Base-by-base conservation (phyloP, 2,888 invertebrate genomes). In the Allygus modestus region DNA sequence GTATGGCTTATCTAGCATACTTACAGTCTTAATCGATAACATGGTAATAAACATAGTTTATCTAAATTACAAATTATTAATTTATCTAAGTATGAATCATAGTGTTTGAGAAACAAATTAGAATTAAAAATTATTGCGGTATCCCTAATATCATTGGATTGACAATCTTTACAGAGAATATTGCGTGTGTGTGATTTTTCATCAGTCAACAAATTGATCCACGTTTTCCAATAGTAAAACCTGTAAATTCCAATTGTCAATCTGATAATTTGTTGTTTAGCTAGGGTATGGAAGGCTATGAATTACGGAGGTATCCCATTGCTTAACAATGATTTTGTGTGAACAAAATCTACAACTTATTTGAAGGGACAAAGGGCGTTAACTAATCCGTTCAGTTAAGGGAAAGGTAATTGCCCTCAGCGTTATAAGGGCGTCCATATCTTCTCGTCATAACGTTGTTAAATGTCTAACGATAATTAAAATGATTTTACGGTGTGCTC, bases 321-420 rank as follows among this genome's bases (percentile, higher is more conserved):
- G 12, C 2, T 20, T 58, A 23, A 51, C 51, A 17, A 2, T 46
- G 46, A 46, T 46, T 58, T 58, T n/a, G 23, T n/a, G 9, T 20
- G 58, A 9, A 23, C 23, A 9, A 58, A 58, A 58, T 20, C 23
- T 1, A 23, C 4, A 58, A 11, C 58, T 58, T 58, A 20, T 58
- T 58, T 58, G 58, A 58, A 58, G 23, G 58, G 23, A 23, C 58
- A 58, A 58, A 58, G 58, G 58, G 23, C 23, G 5, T 4, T 58
- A 58, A 58, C 20, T 58, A 58, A 58, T 58, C 58, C 12, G 58
- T 23, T 58, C 23, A 58, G 58, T 58, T 23, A 58, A 58, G 58
- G 58, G 58, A 7, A n/a, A 23, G 58, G 23, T 58, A 58, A 58
- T 23, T 23, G 23, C 58, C 58, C 58, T 23, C 23, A 23, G 58